Conservation (phyloP, 1,140 invertebrate genomes). For the Drosophila tristis region DNA sequence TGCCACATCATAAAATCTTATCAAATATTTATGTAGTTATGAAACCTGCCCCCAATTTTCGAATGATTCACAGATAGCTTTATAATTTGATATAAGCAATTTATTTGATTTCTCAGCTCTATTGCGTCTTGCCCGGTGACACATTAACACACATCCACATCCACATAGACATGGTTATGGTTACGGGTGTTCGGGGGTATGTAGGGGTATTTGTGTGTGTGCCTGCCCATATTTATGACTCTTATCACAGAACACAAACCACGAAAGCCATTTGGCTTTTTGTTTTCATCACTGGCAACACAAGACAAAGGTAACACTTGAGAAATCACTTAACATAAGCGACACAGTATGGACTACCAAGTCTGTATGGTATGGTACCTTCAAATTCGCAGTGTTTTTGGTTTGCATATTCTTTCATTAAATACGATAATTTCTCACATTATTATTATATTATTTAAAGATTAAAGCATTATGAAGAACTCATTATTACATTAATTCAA, state of each 20-base stretch:
- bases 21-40: conserved; percentile 25
- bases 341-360: neutral
- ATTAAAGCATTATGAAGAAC: too few species aligned
- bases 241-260: conserved; percentile 26
- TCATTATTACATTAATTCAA: too few species aligned
- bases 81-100: conserved; percentile 39
- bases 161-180: neutral
- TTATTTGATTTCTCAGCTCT: conserved; percentile 29
- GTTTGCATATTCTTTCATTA: too few species aligned
- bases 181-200: too few species aligned
- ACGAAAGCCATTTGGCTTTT: conserved; percentile 41
- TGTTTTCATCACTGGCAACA: conserved; percentile 43
- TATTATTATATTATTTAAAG: too few species aligned
- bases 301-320: conserved; percentile 52
- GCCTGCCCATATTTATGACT: conserved; percentile 27
- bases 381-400: too few species aligned
- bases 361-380: too few species aligned
- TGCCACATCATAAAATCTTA: conserved; percentile 9
- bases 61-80: conserved; percentile 35
- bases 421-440: too few species aligned
- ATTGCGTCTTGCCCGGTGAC: conserved; percentile 44
- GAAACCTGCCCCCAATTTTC: conserved; percentile 25
- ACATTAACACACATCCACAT: conserved; percentile 16
- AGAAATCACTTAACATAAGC: conserved; percentile 70
- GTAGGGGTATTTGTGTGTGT: too few species aligned